Evolutionary conservation across 1,140 invertebrate species (phyloP), one percentile per base, ranked within the genome.

Genomic region (Macrocentrus cingulum): DNA sequence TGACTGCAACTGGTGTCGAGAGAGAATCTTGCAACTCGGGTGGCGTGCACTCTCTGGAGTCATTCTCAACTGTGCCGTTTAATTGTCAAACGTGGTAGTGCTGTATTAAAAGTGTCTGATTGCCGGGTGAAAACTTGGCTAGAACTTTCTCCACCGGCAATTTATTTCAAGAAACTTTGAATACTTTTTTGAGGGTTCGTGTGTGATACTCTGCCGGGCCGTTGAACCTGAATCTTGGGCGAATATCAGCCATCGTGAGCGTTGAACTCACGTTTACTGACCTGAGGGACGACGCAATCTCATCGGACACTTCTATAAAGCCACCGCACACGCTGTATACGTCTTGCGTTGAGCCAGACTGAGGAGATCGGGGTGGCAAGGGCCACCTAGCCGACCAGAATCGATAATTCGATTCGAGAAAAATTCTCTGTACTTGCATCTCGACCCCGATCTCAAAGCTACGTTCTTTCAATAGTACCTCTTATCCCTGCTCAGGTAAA

Each of bases 371-470:
- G 15, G 11, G 25, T n/a, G 25, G 16, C 6, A n/a, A 37, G 16
- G 13, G 20, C 8, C 15, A 25, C 25, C 18, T 41, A 53, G 36
- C 20, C 13, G 22, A 51, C 13, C 29, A 23, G 44, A 56, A 56
- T 56, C 54, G 44, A 56, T 56, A 56, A 56, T 56, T 56, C 32
- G 54, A 56, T 56, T 56, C 32, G 54, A 37, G 25, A 36, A 37
- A 37, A 56, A 56, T 56, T 15, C 53, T 37, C 53, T n/a, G n/a
- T 8, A 56, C 29, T 56, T 48, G 20, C 44, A 48, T 56, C 54
- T 56, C 54, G 32, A 56, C 54, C 44, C 32, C 32, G 54, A 56
- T 49, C 44, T 56, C 18, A 34, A 56, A 3, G 20, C 42, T 16
- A 34, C 32, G 15, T 25, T 45, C 29, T 34, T 32, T 46, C 3